Evolutionary conservation across 2,888 invertebrate genomes (phyloP), one percentile per base, ranked within the genome.

Genomic region (Acanthopleura granulata): DNA sequence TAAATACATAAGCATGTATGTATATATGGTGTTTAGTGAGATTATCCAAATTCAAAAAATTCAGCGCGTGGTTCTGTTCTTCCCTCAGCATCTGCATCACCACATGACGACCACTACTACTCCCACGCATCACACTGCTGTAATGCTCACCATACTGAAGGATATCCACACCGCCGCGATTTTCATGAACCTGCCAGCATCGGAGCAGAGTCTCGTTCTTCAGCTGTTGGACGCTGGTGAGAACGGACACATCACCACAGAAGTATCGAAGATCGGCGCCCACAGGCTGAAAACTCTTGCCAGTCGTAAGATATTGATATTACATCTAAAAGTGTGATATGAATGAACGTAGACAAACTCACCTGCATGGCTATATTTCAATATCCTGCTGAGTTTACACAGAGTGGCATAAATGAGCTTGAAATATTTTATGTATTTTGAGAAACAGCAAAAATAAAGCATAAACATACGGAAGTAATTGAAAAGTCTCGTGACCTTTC

Each of bases 181-280:
- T 22, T 57, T 57, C 57, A n/a, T 57, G 18, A 12, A 57, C 6
- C 22, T 57, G 22, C 57, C 57, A 4, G 4, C 18, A 22, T 22
- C 18, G 6, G 57, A 18, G 4, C 18, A 22, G 57, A 22, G 22
- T 6, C 57, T 57, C 22, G n/a, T 57, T 57, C 57, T 57, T 22
- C n/a, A 57, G n/a, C 22, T 57, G 57, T 57, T 57, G 57, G 57
- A 57, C 57, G 57, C 57, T 22, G 57, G n/a, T 57, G 57, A 57
- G 12, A 57, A 57, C 12, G 57, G 57, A 3, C 57, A 57, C 12
- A n/a, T 57, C n/a, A 57, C 57, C 57, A 22, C 18, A 57, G 22
- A 18, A 22, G n/a, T 57, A 12, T 18, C 57, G 12, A 22, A 57
- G n/a, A 18, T n/a, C 22, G 57, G 57, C 1, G 22, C 3, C 18